phyloP scores from a whole-genome alignment of 2,797 vertebrate species.

The Cyprinella venusta region DNA sequence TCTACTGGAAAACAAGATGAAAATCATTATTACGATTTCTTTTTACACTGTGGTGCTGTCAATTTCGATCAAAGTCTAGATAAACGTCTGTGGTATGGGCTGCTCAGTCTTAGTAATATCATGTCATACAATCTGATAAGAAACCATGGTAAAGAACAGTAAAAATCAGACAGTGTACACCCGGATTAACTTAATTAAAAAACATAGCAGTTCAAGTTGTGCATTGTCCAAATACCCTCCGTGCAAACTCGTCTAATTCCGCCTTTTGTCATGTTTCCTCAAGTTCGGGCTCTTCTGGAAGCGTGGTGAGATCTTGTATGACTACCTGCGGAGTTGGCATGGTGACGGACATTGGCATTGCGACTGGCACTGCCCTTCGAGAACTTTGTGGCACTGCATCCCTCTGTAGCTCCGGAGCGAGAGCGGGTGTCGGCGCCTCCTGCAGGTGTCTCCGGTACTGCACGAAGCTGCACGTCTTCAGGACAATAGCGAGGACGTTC shows the following conservation, averaged over 20 bases:
- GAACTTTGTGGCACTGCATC: conserved; percentile 32
- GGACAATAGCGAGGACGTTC: conserved; percentile 57
- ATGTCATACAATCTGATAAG: neutral
- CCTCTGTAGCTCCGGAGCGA: conserved; percentile 46
- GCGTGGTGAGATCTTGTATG: conserved; percentile 60
- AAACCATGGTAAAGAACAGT: neutral
- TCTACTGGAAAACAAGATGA: neutral
- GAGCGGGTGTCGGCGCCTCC: neutral
- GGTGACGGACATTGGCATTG: conserved; percentile 19
- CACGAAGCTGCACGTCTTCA: conserved; percentile 51
- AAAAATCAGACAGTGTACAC: conserved; percentile 13
- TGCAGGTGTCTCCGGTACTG: conserved; percentile 49
- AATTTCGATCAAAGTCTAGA: neutral
- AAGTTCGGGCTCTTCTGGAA: conserved; percentile 60
- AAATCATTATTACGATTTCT: neutral
- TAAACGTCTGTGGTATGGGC: neutral
- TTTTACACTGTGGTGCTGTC: neutral
- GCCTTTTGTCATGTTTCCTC: conserved; percentile 66
- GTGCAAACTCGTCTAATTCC: neutral
- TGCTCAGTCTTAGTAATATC: neutral
- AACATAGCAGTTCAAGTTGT: neutral
- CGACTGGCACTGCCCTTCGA: conserved; percentile 23
- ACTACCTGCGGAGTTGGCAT: conserved; percentile 49
- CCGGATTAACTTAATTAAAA: neutral
- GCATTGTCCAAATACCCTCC: neutral